phyloP scores from a whole-genome alignment of 2,113 vertebrate genomes.

The Hyla sarda region DNA sequence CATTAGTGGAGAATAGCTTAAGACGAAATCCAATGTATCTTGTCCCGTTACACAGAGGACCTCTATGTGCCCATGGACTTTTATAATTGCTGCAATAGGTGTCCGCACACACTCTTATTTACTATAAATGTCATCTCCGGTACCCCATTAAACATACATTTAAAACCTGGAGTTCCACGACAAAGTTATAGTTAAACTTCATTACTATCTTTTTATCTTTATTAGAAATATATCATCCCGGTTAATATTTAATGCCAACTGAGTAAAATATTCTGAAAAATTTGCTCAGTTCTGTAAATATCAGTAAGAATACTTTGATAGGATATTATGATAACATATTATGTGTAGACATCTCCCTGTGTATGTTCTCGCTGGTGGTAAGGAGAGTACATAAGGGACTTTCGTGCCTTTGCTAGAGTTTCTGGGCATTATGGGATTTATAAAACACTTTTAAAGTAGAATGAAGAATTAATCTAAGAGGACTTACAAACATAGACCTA shows the following conservation, averaged over 20 bases:
- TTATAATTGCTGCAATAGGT: too few species aligned
- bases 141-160: too few species aligned
- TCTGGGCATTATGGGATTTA: slow-evolving; percentile 10
- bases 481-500: slow-evolving; percentile 42
- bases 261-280: background rate
- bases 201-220: background rate
- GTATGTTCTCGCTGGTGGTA: background rate
- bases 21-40: too few species aligned
- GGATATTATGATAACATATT: background rate
- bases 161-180: too few species aligned
- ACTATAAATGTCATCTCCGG: too few species aligned
- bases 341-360: background rate
- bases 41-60: too few species aligned
- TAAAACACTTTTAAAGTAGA: slow-evolving; percentile 6
- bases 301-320: background rate
- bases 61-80: too few species aligned
- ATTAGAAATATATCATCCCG: background rate
- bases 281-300: background rate
- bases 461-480: slow-evolving; percentile 1
- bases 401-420: background rate
- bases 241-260: background rate
- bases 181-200: background rate
- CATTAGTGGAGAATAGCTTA: too few species aligned
- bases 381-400: background rate
- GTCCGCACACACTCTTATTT: too few species aligned